Base-by-base conservation (phyloP, 1,140 invertebrate genomes). In the Temnothorax curvispinosus region DNA sequence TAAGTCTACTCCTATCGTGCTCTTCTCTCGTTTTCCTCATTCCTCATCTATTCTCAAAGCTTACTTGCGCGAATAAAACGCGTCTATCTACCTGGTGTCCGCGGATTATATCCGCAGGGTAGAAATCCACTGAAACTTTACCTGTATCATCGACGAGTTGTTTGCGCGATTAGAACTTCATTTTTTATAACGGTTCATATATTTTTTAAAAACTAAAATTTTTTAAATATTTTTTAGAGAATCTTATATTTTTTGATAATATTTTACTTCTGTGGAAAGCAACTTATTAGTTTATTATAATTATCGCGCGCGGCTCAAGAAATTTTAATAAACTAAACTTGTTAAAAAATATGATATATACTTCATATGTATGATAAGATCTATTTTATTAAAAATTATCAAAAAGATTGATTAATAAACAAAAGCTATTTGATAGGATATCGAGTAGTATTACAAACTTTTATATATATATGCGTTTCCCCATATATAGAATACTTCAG, bases 31-130 rank as follows among this genome's bases (percentile, higher is more conserved):
- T 67, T 85, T 91, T 87, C 60, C 74, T 78, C 50, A 81, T 88
- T 85, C 65, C 77, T 78, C 60, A 65, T 56, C 71, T 47, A 92
- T 94, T 94, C 94, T 94, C 93, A 94, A 93, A 91, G 86, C 86
- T 82, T 81, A 87, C 76, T 88, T 87, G 88, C 89, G 92, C 92
- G 93, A 92, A 92, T 91, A 90, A 90, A 91, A 81, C 81, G 86
- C 72, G 76, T 84, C 41, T 84, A 89, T 90, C 87, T 92, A 91
- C 87, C 89, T 90, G 90, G 62, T 60, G 56, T 82, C 54, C 27
- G 27, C 27, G 52, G 71, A 82, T 78, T 76, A 71, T 58, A 58
- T 77, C 62, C 64, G 54, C 54, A 44, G 62, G 60, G 65, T 88
- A 78, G 78, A 90, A 77, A 71, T 54, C 82, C 60, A 18, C 5